Base-by-base conservation (phyloP, 2,113 vertebrate species). In the Vireo altiloquus region DNA sequence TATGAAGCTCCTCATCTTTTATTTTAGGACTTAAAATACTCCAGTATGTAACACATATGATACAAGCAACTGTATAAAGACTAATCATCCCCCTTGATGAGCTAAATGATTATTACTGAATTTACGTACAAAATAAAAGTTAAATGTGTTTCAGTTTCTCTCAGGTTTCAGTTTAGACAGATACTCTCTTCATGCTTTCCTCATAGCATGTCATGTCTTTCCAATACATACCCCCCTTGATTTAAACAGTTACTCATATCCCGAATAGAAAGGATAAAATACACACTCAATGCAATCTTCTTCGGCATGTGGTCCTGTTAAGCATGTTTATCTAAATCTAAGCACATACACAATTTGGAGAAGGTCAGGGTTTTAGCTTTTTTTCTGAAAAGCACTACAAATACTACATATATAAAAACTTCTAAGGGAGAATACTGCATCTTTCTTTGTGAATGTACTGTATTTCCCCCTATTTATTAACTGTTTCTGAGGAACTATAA, bases 401-500 rank as follows among this genome's bases (percentile, higher is more conserved):
- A 70, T 77, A 31, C 22, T 16, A 35, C 19, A 69, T 49, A 40
- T 14, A 96, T 90, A 66, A 94, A 97, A 46, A 78, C 27, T 96
- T 90, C 30, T 92, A 90, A 88, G 80, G 70, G 79, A 91, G 70
- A 96, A 94, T 30, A n/a, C 82, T 66, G 61, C 49, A 65, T 68
- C 78, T 59, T 95, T 93, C 59, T 82, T 92, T 80, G 69, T 63
- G 82, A 83, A 72, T 60, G 17, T 47, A 92, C 54, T 54, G 19
- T 42, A 65, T 96, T 78, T 96, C 59, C 18, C 18, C 21, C 4
- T 65, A 94, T 86, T 95, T 81, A 91, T 87, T 65, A 91, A 92
- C 90, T 89, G 82, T 92, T 97, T 92, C 90, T 78, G 39, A 94
- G 80, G 66, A 95, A 90, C 30, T 71, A 64, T 86, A 52, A 87